Evolutionary conservation across 2,113 vertebrate species (phyloP).

Genomic region (Ramphastos sulfuratus): DNA sequence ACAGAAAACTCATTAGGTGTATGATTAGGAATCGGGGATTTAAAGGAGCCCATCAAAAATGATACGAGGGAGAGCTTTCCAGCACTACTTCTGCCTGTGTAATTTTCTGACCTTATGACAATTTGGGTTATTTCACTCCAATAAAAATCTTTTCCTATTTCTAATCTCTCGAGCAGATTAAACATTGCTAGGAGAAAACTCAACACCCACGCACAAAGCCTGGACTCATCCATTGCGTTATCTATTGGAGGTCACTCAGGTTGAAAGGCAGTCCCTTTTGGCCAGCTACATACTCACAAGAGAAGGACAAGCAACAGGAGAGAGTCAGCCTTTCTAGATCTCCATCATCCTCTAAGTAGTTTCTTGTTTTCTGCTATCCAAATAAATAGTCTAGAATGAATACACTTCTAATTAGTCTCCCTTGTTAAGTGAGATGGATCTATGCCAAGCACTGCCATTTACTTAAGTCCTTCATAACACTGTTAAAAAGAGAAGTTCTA

Average conservation of each 20-base stretch:
- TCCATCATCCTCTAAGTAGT: background rate
- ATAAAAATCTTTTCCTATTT: constrained; percentile 9
- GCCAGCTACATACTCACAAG: background rate
- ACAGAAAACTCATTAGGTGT: background rate
- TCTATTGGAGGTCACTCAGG: background rate
- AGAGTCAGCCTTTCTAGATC: background rate
- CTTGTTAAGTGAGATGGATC: background rate
- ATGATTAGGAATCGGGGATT: background rate
- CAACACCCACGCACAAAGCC: background rate
- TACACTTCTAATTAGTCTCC: background rate
- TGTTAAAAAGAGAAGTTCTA: background rate
- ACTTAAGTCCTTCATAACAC: background rate
- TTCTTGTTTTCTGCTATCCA: background rate
- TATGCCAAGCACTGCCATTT: background rate
- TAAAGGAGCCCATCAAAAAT: background rate
- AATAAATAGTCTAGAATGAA: background rate
- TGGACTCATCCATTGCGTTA: background rate
- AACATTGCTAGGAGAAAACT: background rate
- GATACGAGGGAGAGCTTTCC: background rate
- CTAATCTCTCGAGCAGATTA: constrained; percentile 28
- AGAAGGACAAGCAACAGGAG: background rate
- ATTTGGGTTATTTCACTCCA: background rate
- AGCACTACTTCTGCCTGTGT: background rate
- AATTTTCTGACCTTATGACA: background rate
- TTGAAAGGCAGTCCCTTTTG: background rate